Base-by-base conservation (phyloP, 1,140 invertebrate genomes). In the Drosophila pseudoananassae region DNA sequence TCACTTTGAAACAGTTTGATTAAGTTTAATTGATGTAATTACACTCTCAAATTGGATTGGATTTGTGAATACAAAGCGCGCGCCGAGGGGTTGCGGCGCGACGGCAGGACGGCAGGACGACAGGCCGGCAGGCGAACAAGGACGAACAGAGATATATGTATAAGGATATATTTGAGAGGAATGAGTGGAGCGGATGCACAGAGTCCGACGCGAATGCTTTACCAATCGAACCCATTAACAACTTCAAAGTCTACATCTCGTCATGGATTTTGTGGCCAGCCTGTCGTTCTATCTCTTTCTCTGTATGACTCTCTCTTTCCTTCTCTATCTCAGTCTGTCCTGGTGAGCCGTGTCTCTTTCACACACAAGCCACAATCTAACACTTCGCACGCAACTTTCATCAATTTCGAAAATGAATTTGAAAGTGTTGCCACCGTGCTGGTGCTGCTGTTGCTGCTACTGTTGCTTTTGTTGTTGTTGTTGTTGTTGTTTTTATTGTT, bases 1-100 rank as follows among this genome's bases (percentile, higher is more conserved):
- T 55, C 80, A 59, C 74, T 74, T 87, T 82, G 82, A 88, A 87
- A 78, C 83, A 87, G 78, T 87, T 87, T 87, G 83, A 87, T 87
- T 87, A 87, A 87, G 82, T 87, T 87, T 87, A 87, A 87, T 87
- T 87, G 83, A 87, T 87, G 83, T 87, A 87, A 87, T 87, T 87
- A 87, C 74, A 82, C 60, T 87, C 78, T 87, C 73, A 87, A 88
- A 87, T 87, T 87, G 82, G 78, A 87, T 87, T 87, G 82, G 82
- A 87, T 87, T 87, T 87, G 83, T 82, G 83, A 87, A 87, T 87
- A 76, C 83, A 87, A 87, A 78, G 74, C 59, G 60, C 31, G 9
- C 4, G 8, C 17, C 17, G 15, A 46, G 9, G 25, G 25, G 20
- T 3, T 20, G 20, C 3, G 20, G 20, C 20, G 20, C 20, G 20